phyloP scores from a whole-genome alignment of 2,888 invertebrate species.

The Dryococelus australis region DNA sequence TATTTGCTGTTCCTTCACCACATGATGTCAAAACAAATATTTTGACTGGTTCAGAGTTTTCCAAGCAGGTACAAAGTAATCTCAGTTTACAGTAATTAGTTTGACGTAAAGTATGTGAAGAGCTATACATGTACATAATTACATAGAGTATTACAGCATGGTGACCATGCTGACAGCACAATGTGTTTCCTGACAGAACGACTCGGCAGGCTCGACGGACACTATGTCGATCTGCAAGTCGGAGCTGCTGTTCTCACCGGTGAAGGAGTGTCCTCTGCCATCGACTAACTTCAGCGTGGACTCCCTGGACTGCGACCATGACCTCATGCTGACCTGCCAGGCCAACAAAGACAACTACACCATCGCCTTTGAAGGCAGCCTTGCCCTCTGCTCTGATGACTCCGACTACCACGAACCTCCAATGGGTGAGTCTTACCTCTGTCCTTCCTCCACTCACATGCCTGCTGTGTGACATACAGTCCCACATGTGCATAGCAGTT shows the following conservation, averaged over 20 bases:
- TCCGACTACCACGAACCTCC: slow-evolving; percentile 70
- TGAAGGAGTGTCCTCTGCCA: slow-evolving; percentile 74
- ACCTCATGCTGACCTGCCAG: slow-evolving; percentile 88
- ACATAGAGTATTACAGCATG: no score
- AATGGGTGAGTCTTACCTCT: slow-evolving; percentile 50
- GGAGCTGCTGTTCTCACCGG: slow-evolving; percentile 88
- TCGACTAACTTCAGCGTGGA: slow-evolving; percentile 86
- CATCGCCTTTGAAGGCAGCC: slow-evolving; percentile 91
- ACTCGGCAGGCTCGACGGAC: slow-evolving; percentile 72
- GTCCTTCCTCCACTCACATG: not conserved
- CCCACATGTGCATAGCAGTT: not conserved
- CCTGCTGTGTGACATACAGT: not conserved
- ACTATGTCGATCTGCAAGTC: slow-evolving; percentile 93
- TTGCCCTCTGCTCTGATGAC: slow-evolving; percentile 84
- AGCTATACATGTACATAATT: no score
- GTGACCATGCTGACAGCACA: no score
- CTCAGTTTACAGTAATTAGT: no score
- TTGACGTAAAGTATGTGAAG: no score
- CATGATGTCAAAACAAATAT: no score
- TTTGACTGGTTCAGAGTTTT: no score
- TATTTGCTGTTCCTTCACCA: no score
- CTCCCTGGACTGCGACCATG: slow-evolving; percentile 88
- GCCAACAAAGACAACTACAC: slow-evolving; percentile 93
- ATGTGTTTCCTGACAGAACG: slow-evolving; percentile 59
- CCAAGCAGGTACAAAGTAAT: no score